Percentiles rank a stretch among this genome's conserved stretches.
These are phyloP conservation scores for Ricordea florida DNA, from an alignment of 92 coral and sea anemone genomes.

Conservation along the genomic window DNA sequence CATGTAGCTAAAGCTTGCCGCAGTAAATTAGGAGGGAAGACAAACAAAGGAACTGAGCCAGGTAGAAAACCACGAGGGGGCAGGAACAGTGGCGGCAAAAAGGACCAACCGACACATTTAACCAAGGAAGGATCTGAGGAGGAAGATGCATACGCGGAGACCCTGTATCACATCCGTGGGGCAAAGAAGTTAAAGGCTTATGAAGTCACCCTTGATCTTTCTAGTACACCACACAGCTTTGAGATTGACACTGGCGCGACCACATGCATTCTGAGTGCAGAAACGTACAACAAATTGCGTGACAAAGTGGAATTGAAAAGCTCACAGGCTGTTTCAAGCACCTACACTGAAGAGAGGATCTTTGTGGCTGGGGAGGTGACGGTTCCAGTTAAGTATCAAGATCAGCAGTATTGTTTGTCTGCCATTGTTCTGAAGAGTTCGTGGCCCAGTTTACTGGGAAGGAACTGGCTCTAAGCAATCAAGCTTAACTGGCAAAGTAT, in stretches of 20 bases:
- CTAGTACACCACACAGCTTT: background rate
- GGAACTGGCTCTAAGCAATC: conserved; percentile 50
- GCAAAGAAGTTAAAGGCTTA: background rate
- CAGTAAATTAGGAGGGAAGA: background rate
- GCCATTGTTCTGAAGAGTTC: conserved; percentile 25
- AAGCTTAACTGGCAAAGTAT: conserved; percentile 46
- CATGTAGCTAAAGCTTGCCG: conserved; percentile 2
- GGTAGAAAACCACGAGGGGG: background rate
- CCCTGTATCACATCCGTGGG: conserved; percentile 24
- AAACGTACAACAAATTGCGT: conserved; percentile 28
- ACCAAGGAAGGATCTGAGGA: background rate
- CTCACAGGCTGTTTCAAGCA: conserved; percentile 32
- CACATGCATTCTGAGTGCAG: conserved; percentile 15
- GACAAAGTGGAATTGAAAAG: conserved; percentile 28
- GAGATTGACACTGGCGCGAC: conserved; percentile 55
- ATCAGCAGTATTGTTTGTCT: conserved; percentile 14
- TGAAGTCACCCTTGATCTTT: conserved; percentile 13
- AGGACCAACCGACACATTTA: background rate
- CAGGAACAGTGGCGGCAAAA: background rate
- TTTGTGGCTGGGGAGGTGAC: conserved; percentile 37
- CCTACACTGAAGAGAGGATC: conserved; percentile 58
- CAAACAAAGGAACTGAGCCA: background rate
- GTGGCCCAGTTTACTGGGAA: conserved; percentile 35
- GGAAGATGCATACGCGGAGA: background rate
- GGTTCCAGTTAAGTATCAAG: conserved; percentile 27